Evolutionary conservation across 2,888 invertebrate genomes (phyloP).

Genomic region (Neoitamus cyanurus): DNA sequence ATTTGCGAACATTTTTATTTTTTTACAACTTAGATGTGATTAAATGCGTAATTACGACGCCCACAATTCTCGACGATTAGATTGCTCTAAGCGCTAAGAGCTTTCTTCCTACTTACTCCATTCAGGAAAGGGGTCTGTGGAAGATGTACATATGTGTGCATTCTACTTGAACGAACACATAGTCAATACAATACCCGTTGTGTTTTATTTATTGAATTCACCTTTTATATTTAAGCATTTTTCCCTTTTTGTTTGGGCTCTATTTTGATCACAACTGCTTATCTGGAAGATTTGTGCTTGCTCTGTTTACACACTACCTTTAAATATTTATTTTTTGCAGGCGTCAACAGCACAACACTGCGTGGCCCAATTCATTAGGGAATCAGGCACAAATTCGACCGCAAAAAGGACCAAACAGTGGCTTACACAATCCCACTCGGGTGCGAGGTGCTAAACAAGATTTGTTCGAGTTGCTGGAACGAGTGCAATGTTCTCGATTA

Average conservation of each 20-base stretch:
- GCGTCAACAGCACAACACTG: conserved; percentile 75
- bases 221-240: neutral
- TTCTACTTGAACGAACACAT: neutral
- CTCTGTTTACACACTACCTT: neutral
- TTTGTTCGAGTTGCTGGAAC: conserved; percentile 92
- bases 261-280: neutral
- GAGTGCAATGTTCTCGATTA: conserved; percentile 92
- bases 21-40: neutral
- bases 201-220: neutral
- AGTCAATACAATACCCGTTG: neutral
- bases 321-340: conserved; percentile 61
- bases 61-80: neutral
- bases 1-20: conserved; percentile 66
- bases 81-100: neutral
- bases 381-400: conserved; percentile 51
- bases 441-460: conserved; percentile 73
- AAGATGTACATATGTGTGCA: neutral
- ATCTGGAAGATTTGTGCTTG: neutral
- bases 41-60: neutral
- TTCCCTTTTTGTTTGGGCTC: neutral
- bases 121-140: neutral
- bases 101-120: neutral
- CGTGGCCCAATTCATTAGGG: conserved; percentile 58
- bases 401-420: conserved; percentile 55
- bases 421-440: conserved; percentile 66